Conservation (phyloP, 2,888 invertebrate genomes). For the Drosophila acutilabella region DNA sequence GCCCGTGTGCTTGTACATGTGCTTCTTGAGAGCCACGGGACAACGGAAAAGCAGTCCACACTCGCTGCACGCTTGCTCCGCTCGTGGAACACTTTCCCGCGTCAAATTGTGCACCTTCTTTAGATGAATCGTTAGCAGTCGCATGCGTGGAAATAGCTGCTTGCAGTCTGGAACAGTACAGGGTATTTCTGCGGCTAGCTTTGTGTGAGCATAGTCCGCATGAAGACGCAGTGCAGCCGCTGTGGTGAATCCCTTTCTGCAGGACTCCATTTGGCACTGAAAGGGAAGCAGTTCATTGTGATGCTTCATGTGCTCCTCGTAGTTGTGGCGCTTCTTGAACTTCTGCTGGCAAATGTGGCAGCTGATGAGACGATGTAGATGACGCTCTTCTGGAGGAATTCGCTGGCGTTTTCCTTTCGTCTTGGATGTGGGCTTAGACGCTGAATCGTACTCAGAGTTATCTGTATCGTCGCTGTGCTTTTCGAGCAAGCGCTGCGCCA, state of each 20-base stretch:
- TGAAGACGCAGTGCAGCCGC: slow-evolving; percentile 79
- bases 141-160: slow-evolving; percentile 76
- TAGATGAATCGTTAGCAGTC: slow-evolving; percentile 80
- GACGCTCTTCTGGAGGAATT: slow-evolving; percentile 50
- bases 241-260: slow-evolving; percentile 81
- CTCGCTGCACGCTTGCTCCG: slow-evolving; percentile 75
- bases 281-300: slow-evolving; percentile 82
- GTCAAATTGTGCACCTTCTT: slow-evolving; percentile 77
- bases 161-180: slow-evolving; percentile 79
- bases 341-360: slow-evolving; percentile 81
- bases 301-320: slow-evolving; percentile 81
- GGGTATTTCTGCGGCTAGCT: slow-evolving; percentile 67
- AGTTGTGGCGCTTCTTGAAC: slow-evolving; percentile 77
- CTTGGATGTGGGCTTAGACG: background rate
- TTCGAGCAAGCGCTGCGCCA: slow-evolving; percentile 61
- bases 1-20: slow-evolving; percentile 83
- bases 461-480: background rate
- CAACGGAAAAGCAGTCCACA: slow-evolving; percentile 82
- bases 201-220: slow-evolving; percentile 78
- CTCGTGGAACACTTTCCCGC: slow-evolving; percentile 58
- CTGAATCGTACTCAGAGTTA: background rate
- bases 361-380: slow-evolving; percentile 62
- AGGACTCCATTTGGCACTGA: slow-evolving; percentile 76
- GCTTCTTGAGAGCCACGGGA: slow-evolving; percentile 81
- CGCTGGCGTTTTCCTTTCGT: slow-evolving; percentile 42